Base-by-base conservation (phyloP, 2,113 vertebrate species). In the Motacilla alba region DNA sequence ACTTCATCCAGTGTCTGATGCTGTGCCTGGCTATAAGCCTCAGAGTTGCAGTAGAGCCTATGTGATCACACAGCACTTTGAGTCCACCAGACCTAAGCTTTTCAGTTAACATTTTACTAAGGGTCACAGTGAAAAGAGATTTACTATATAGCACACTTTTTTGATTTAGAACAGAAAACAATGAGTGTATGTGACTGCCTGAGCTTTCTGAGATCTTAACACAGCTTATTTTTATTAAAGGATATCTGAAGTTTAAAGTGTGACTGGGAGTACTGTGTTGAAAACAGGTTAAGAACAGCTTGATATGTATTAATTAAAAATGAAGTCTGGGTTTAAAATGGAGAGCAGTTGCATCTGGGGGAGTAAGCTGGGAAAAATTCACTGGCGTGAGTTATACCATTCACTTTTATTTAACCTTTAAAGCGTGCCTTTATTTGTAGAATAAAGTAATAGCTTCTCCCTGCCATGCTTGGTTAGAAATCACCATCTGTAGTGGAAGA, bases 141-240 rank as follows among this genome's bases (percentile, higher is more conserved):
- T 95, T 96, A 94, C 92, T 91, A 46, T 53, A 63, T 14, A 82
- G 28, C 52, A 66, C 46, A 75, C 16, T 79, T 78, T 94, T 94
- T 82, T 96, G 74, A 93, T 95, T 92, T 39, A 20, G 89, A 95
- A 47, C 87, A 91, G 97, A 95, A 94, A 90, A 96, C 81, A 94
- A 70, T 95, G 78, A 67, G 53, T 66, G 74, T 56, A 83, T 91
- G 53, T 91, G 69, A 83, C 46, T 93, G 87, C 19, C 47, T 89
- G 87, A 92, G 33, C 74, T 94, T 87, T 44, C 79, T 89, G 80
- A 87, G 84, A 80, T 89, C 69, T 94, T 93, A 80, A 91, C 74
- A 91, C 89, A 94, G 82, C 84, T 96, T 96, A 96, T 76, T 94
- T 96, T 95, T 89, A 97, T 96, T 97, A 96, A 94, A 94, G 92